Evolutionary conservation across 2,113 vertebrate genomes (phyloP).

Genomic region (Cyprinus carpio): DNA sequence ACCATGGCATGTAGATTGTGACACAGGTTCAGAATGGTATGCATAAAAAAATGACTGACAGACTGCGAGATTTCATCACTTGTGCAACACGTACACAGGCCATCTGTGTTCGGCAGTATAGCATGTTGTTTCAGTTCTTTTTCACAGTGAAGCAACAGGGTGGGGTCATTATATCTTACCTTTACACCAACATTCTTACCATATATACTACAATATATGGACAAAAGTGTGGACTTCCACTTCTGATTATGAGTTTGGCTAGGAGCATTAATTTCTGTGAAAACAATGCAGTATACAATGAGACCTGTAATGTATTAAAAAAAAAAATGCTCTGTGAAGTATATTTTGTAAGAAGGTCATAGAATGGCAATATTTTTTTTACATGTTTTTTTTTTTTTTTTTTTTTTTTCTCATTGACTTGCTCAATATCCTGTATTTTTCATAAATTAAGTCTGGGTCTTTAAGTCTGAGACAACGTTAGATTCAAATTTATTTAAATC

Average conservation of each 20-base stretch:
- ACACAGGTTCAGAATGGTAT: slow-evolving; percentile 14
- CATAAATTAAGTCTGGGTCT: too few relatives aligned
- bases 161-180: background rate
- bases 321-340: too few relatives aligned
- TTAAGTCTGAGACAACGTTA: too few relatives aligned
- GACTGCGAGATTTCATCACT: slow-evolving; percentile 10
- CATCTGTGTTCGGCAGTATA: background rate
- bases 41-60: slow-evolving; percentile 5
- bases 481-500: too few relatives aligned
- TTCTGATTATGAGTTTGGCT: background rate
- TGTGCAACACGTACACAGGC: background rate
- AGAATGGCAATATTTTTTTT: too few relatives aligned
- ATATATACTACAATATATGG: background rate
- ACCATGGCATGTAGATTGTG: background rate
- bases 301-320: too few relatives aligned
- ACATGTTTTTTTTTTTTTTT: too few relatives aligned
- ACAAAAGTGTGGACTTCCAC: background rate
- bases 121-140: background rate
- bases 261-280: background rate
- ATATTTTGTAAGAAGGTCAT: too few relatives aligned
- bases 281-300: background rate
- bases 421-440: too few relatives aligned
- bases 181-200: background rate
- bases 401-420: too few relatives aligned
- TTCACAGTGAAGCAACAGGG: background rate